A percentile compares a stretch with the other conserved stretches of the same genome.
These are phyloP conservation scores for Borostomias antarcticus DNA, from an alignment of 2,797 vertebrate genomes.

Conservation along the genomic window DNA sequence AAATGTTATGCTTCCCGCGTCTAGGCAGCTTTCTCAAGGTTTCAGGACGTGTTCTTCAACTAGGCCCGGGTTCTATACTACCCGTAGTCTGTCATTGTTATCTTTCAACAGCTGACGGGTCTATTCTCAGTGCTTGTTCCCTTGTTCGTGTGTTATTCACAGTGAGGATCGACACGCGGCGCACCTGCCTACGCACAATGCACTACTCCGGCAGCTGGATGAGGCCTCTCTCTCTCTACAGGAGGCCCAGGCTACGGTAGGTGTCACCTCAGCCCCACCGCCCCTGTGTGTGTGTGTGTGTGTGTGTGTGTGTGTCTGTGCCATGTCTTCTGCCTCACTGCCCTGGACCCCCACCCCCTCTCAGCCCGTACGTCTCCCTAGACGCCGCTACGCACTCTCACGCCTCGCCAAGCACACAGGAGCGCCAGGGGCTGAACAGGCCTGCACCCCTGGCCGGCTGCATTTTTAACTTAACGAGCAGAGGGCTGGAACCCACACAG, in stretches of 20 bases:
- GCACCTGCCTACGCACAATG: conserved; percentile 30
- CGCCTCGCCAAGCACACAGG: conserved; percentile 61
- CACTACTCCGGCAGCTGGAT: too few relatives aligned
- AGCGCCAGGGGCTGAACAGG: conserved; percentile 69
- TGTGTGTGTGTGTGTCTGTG: too few relatives aligned
- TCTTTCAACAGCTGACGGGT: too few relatives aligned
- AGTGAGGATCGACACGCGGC: conserved; percentile 26
- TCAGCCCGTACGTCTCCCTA: too few relatives aligned
- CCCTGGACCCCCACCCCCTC: conserved; percentile 33
- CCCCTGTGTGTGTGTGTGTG: conserved; percentile 32
- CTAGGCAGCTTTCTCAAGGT: too few relatives aligned
- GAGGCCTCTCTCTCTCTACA: conserved; percentile 49
- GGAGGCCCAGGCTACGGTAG: conserved; percentile 49
- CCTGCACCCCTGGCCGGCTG: conserved; percentile 36
- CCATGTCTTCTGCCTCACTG: conserved; percentile 56
- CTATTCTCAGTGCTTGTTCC: neutral
- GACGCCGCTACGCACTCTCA: conserved; percentile 40
- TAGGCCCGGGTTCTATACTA: too few relatives aligned
- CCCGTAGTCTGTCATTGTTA: too few relatives aligned
- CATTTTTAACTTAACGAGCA: conserved; percentile 59
- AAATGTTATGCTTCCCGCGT: too few relatives aligned
- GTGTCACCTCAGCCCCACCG: conserved; percentile 29
- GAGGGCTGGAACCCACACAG: conserved; percentile 63
- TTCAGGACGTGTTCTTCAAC: too few relatives aligned
- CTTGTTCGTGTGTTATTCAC: conserved; percentile 13